Conservation (phyloP, 2,113 vertebrate species). For the Scomber colias region DNA sequence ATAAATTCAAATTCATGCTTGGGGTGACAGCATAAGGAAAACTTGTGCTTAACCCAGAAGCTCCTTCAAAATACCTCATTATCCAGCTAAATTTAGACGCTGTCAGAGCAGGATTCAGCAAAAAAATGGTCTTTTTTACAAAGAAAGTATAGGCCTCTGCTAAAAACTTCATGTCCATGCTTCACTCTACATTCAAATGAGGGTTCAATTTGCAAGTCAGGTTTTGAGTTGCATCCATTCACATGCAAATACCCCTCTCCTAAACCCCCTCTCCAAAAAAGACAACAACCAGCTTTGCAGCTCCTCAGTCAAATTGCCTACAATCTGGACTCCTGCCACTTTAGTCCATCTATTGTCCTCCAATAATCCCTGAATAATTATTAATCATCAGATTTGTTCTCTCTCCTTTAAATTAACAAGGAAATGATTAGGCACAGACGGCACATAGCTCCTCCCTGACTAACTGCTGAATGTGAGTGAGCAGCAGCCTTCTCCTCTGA, state of each 20-base stretch:
- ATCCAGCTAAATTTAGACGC: conserved; percentile 46
- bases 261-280: background rate
- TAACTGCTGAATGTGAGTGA: conserved; percentile 11
- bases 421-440: background rate
- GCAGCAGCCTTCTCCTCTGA: conserved; percentile 14
- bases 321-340: conserved; percentile 28
- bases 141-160: conserved; percentile 21
- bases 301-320: conserved; percentile 5
- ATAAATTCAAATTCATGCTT: background rate
- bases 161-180: conserved; percentile 33
- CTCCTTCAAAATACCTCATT: conserved; percentile 35
- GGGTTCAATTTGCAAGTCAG: conserved; percentile 57
- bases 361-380: background rate
- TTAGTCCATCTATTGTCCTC: background rate
- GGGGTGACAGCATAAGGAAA: background rate
- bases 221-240: conserved; percentile 39
- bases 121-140: background rate
- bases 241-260: conserved; percentile 62
- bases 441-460: conserved; percentile 1
- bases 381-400: background rate
- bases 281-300: conserved; percentile 36
- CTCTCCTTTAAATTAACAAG: background rate
- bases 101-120: background rate
- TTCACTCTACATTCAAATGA: conserved; percentile 48
- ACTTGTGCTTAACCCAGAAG: background rate